Conservation (phyloP, 2,888 invertebrate genomes). For the Clitarchus hookeri region DNA sequence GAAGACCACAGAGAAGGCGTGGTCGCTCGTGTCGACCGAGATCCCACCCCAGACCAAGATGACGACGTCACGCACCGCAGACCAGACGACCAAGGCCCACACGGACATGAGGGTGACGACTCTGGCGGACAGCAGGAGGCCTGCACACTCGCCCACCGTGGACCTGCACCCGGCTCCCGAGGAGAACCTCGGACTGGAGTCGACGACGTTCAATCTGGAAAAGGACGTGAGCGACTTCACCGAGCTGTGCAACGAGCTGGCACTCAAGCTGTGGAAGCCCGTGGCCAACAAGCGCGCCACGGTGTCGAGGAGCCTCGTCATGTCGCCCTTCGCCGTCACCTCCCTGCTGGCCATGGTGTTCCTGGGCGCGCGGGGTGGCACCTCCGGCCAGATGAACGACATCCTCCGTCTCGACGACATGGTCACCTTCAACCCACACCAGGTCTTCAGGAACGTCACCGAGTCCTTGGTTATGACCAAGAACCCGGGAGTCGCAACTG, state of each 20-base stretch:
- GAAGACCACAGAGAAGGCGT: neutral
- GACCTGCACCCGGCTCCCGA: constrained; percentile 62
- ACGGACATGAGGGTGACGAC: neutral
- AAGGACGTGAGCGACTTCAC: constrained; percentile 78
- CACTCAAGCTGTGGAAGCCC: constrained; percentile 80
- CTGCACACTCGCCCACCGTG: constrained; percentile 48
- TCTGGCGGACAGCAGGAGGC: neutral
- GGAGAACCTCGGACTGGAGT: constrained; percentile 72
- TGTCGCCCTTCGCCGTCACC: constrained; percentile 84
- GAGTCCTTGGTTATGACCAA: constrained; percentile 73
- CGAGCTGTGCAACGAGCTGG: constrained; percentile 81
- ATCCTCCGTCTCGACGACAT: constrained; percentile 82
- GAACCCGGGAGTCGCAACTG: constrained; percentile 74
- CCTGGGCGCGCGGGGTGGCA: constrained; percentile 82
- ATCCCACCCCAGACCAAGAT: constrained; percentile 4
- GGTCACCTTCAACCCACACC: constrained; percentile 88
- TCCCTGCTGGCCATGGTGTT: constrained; percentile 90
- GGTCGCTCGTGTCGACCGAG: neutral
- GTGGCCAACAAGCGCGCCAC: constrained; percentile 69
- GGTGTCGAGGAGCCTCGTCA: constrained; percentile 71
- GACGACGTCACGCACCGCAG: neutral
- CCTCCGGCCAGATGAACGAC: constrained; percentile 90
- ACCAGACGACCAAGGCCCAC: neutral
- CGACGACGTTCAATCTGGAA: constrained; percentile 71
- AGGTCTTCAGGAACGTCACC: constrained; percentile 83